phyloP scores from a whole-genome alignment of 2,888 invertebrate genomes.

The Pyrocoelia pectoralis region DNA sequence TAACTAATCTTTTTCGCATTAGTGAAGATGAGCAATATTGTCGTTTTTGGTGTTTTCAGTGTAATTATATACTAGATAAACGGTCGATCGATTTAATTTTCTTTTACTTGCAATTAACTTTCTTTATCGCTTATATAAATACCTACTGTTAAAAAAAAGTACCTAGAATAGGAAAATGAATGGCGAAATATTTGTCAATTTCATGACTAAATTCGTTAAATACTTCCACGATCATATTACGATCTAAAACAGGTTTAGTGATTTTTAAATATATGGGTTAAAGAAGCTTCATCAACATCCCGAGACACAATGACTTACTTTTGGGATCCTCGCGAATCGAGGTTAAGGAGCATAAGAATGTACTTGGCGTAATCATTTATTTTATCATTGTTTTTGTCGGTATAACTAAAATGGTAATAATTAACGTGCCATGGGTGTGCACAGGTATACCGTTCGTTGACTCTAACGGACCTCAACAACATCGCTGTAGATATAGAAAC shows the following conservation, averaged over 20 bases:
- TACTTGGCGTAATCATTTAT: conserved; percentile 42
- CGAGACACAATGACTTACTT: background rate
- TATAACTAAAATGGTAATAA: conserved; percentile 23
- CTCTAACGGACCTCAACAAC: conserved; percentile 30
- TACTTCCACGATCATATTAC: background rate
- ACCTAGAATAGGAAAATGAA: too few relatives aligned
- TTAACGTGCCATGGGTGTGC: conserved; percentile 29
- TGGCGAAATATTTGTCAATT: too few relatives aligned
- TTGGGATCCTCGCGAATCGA: conserved; percentile 38
- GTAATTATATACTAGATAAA: too few relatives aligned
- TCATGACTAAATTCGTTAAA: background rate
- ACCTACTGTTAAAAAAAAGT: too few relatives aligned
- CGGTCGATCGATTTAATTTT: too few relatives aligned
- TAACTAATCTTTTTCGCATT: too few relatives aligned
- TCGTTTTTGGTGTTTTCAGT: too few relatives aligned
- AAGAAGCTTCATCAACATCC: background rate
- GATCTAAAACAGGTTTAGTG: background rate
- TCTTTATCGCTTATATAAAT: too few relatives aligned
- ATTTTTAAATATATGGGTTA: background rate
- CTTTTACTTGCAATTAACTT: too few relatives aligned
- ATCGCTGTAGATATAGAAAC: conserved; percentile 20
- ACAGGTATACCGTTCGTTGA: conserved; percentile 31
- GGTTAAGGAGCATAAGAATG: conserved; percentile 54
- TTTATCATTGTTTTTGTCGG: conserved; percentile 29
- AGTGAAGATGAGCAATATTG: too few relatives aligned